Evolutionary conservation across 1,140 invertebrate species (phyloP), one percentile per base, ranked within the genome.

Genomic region (Radopholus similis): DNA sequence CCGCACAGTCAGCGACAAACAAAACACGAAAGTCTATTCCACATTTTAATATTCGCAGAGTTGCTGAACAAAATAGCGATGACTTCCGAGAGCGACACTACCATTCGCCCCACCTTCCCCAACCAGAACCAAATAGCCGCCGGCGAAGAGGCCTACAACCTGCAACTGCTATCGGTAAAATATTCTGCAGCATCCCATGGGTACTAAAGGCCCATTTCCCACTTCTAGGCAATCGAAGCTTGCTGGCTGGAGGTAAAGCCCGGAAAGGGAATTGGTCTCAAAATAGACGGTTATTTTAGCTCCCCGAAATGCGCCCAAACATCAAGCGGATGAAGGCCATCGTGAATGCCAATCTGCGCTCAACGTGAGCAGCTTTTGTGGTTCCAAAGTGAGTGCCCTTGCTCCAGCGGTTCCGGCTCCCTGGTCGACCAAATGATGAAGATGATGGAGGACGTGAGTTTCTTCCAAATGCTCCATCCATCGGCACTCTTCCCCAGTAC

Each of bases 381-480:
- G n/a, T n/a, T n/a, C n/a, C n/a, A n/a, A n/a, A n/a, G n/a, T n/a
- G n/a, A n/a, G n/a, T n/a, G n/a, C n/a, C n/a, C n/a, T n/a, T n/a
- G n/a, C 54, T 76, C 78, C 26, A 81, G 59, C 63, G 77, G 76
- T 57, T 75, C 64, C 57, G 79, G 79, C 0, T 74, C 77, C 11
- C 66, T 81, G 18, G 80, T 81, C 11, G 79, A 81, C 66, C 80
- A 81, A 65, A 81, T 81, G 79, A 79, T 81, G 64, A 82, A 81
- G 70, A 81, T 81, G 79, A 81, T 81, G 76, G 80, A 82, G 44
- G 72, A 77, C 54, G n/a, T n/a, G n/a, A n/a, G n/a, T n/a, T n/a
- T n/a, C n/a, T n/a, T n/a, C n/a, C n/a, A n/a, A n/a, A n/a, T n/a
- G n/a, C n/a, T n/a, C n/a, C n/a, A n/a, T n/a, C n/a, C n/a, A n/a